phyloP scores from a whole-genome alignment of 2,113 vertebrate species.

The Rhinogobius similis region DNA sequence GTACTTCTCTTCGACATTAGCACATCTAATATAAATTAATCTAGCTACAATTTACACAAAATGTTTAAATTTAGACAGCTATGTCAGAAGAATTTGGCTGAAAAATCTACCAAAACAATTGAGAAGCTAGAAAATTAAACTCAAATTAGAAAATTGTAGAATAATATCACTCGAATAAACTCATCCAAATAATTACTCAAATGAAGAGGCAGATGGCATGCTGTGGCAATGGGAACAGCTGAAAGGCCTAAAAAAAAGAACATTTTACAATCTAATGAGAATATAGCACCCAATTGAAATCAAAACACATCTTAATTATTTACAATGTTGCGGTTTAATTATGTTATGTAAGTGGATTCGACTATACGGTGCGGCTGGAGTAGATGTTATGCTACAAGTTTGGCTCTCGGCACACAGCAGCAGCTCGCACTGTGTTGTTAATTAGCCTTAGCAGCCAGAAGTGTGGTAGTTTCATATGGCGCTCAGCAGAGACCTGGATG shows the following conservation, averaged over 20 bases:
- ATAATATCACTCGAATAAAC: neutral
- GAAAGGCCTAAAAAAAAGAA: neutral
- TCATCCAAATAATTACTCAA: neutral
- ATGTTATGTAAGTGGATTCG: neutral
- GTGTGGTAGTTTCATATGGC: neutral
- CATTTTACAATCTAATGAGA: neutral
- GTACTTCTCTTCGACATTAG: neutral
- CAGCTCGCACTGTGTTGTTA: neutral
- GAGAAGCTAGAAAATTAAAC: neutral
- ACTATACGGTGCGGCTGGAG: neutral
- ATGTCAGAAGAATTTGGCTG: neutral
- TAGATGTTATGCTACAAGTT: neutral
- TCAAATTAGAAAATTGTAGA: neutral
- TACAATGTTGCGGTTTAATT: slow-evolving; percentile 3
- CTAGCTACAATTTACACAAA: neutral
- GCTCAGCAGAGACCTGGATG: neutral
- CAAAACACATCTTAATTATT: slow-evolving; percentile 5
- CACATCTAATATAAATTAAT: neutral
- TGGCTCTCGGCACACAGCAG: neutral
- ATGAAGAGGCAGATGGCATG: neutral
- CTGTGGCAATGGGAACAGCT: neutral
- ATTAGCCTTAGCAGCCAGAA: neutral
- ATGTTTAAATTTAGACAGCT: neutral
- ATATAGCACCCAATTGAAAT: neutral
- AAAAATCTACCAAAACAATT: neutral